Evolutionary conservation across 35 echinoderm and acorn worm genomes (phyloP).

Genomic region (Apostichopus japonicus): DNA sequence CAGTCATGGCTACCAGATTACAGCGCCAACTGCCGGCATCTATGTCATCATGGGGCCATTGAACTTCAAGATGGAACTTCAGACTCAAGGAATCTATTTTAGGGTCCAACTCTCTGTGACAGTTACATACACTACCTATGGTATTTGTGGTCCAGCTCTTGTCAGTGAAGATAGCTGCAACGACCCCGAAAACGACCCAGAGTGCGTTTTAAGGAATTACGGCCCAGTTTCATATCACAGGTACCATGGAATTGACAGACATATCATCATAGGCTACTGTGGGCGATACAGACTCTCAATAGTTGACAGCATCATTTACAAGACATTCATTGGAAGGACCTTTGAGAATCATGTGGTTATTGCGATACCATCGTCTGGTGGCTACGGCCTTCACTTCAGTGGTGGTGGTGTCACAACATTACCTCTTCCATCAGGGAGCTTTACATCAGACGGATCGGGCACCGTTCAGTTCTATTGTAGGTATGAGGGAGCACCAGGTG

Average conservation of each 20-base stretch:
- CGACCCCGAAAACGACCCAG: conserved; percentile 53
- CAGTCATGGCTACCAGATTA: conserved; percentile 11
- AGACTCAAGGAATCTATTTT: conserved; percentile 70
- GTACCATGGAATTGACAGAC: conserved; percentile 18
- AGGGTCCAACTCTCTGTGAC: conserved; percentile 60
- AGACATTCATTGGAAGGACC: not conserved
- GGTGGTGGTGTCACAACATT: conserved; percentile 62
- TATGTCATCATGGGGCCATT: conserved; percentile 72
- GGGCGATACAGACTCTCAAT: conserved; percentile 18
- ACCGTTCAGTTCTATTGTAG: conserved; percentile 74
- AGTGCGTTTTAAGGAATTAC: conserved; percentile 65
- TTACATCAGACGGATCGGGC: conserved; percentile 14
- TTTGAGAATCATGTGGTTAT: conserved; percentile 28
- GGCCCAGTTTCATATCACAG: conserved; percentile 62
- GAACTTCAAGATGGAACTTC: conserved; percentile 55
- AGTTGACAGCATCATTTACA: conserved; percentile 58
- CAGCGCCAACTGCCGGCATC: not conserved
- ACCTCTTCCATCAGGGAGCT: conserved; percentile 43
- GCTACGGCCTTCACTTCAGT: conserved; percentile 71
- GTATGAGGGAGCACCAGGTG: conserved; percentile 31
- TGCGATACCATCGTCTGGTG: conserved; percentile 40
- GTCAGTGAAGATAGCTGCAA: conserved; percentile 44
- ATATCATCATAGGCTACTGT: conserved; percentile 50
- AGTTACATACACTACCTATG: conserved; percentile 24
- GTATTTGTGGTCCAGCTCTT: conserved; percentile 84